Evolutionary conservation across 2,113 vertebrate genomes (phyloP).

Genomic region (Cromileptes altivelis): DNA sequence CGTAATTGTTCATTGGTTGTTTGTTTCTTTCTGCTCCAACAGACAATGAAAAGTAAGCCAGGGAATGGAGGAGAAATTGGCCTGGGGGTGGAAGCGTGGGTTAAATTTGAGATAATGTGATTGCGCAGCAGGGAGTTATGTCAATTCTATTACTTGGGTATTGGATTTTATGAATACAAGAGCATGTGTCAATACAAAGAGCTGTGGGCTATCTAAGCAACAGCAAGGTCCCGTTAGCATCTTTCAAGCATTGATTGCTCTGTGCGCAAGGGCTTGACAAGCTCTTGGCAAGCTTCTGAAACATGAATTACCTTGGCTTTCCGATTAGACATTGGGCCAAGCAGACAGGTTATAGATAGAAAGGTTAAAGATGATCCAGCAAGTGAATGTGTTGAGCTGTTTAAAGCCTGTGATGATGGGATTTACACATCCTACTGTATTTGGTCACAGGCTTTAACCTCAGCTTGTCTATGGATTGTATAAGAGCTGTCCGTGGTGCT

Average conservation of each 20-base stretch:
- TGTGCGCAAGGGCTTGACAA: conserved; percentile 25
- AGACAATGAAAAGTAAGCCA: conserved; percentile 48
- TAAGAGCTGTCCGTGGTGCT: conserved; percentile 36
- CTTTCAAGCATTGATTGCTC: conserved; percentile 22
- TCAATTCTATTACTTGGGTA: conserved; percentile 43
- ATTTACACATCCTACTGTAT: conserved; percentile 49
- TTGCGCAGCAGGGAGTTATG: conserved; percentile 38
- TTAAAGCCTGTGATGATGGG: conserved; percentile 34
- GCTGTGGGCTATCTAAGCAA: conserved; percentile 22
- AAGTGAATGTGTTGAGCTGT: conserved; percentile 34
- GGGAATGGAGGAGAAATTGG: conserved; percentile 39
- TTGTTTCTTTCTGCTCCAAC: conserved; percentile 21
- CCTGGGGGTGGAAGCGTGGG: conserved; percentile 32
- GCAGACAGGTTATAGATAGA: conserved; percentile 32
- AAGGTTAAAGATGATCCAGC: conserved; percentile 20
- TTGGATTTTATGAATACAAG: conserved; percentile 35
- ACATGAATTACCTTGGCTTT: not conserved
- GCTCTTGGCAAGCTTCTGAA: conserved; percentile 14
- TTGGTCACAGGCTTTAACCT: conserved; percentile 19
- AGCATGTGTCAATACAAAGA: conserved; percentile 34
- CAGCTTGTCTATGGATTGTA: conserved; percentile 15
- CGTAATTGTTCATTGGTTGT: conserved; percentile 8
- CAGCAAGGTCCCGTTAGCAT: conserved; percentile 11
- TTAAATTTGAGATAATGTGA: conserved; percentile 52
- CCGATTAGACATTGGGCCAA: conserved; percentile 10